A percentile compares a stretch with the other conserved stretches of the same genome.
Conservation (phyloP, 1,140 invertebrate genomes). For the Ephestia elutella region DNA sequence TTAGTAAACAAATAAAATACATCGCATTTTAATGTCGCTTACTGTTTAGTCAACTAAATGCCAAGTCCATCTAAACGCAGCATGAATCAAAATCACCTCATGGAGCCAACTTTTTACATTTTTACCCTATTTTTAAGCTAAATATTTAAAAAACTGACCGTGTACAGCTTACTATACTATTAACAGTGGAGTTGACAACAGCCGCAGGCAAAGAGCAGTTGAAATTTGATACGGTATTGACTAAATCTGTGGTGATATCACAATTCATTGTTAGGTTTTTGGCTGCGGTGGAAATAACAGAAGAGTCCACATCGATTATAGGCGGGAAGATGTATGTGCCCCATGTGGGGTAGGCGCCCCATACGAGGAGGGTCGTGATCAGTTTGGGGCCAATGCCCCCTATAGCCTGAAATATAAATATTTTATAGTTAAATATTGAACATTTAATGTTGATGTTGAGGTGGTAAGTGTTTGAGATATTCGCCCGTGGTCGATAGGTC, state of each 20-base stretch:
- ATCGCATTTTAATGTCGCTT: too few species aligned
- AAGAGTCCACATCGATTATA: not conserved
- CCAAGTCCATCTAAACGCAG: not conserved
- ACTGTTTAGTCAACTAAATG: too few species aligned
- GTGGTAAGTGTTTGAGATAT: too few species aligned
- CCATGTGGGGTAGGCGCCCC: slow-evolving; percentile 81
- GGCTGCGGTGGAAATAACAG: not conserved
- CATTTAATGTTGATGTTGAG: too few species aligned
- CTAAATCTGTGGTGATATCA: slow-evolving; percentile 5
- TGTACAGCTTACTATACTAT: not conserved
- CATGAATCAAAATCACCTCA: not conserved
- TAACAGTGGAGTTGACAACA: not conserved
- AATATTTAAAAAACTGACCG: not conserved
- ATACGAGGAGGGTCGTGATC: slow-evolving; percentile 81
- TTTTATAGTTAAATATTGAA: too few species aligned
- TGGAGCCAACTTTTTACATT: not conserved
- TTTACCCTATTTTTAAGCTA: not conserved
- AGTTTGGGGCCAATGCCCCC: slow-evolving; percentile 87
- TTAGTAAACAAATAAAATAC: too few species aligned
- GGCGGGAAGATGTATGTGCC: slow-evolving; percentile 70
- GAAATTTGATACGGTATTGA: not conserved
- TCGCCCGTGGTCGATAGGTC: too few species aligned
- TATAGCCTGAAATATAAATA: slow-evolving; percentile 69
- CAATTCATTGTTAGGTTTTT: slow-evolving; percentile 32
- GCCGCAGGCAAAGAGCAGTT: not conserved